A percentile compares a stretch with the other conserved stretches of the same genome.
Evolutionary conservation across 2,113 vertebrate genomes (phyloP).

Genomic region (Parus major): DNA sequence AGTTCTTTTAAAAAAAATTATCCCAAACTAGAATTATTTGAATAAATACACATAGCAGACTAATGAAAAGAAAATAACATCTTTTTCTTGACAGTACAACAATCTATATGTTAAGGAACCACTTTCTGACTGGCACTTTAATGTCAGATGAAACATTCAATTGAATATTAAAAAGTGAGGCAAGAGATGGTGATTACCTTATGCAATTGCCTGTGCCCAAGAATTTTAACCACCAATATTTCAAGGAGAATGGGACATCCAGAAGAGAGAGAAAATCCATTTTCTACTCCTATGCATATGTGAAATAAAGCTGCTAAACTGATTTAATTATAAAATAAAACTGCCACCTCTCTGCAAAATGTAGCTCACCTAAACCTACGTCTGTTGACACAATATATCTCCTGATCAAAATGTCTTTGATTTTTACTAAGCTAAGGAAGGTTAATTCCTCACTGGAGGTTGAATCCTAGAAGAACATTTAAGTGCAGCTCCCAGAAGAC

Average conservation of each 20-base stretch:
- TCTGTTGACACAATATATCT: neutral
- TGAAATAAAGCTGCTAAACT: neutral
- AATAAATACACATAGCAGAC: neutral
- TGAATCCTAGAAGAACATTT: neutral
- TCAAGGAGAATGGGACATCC: neutral
- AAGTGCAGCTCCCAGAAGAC: constrained; percentile 12
- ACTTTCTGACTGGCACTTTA: neutral
- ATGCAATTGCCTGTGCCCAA: neutral
- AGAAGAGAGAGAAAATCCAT: neutral
- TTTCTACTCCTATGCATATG: neutral
- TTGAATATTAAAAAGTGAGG: neutral
- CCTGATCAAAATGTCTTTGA: neutral
- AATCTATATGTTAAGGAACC: neutral
- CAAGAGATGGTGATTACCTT: neutral
- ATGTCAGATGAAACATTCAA: neutral
- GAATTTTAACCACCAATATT: neutral
- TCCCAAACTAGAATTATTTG: neutral
- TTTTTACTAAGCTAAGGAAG: neutral
- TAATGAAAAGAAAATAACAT: neutral
- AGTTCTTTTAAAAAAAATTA: neutral
- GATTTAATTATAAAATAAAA: neutral
- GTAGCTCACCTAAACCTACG: neutral
- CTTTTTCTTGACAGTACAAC: neutral
- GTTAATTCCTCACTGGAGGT: neutral
- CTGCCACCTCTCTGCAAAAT: neutral